Base-by-base conservation (phyloP, 2,888 invertebrate genomes). In the Drosophila ustulata region DNA sequence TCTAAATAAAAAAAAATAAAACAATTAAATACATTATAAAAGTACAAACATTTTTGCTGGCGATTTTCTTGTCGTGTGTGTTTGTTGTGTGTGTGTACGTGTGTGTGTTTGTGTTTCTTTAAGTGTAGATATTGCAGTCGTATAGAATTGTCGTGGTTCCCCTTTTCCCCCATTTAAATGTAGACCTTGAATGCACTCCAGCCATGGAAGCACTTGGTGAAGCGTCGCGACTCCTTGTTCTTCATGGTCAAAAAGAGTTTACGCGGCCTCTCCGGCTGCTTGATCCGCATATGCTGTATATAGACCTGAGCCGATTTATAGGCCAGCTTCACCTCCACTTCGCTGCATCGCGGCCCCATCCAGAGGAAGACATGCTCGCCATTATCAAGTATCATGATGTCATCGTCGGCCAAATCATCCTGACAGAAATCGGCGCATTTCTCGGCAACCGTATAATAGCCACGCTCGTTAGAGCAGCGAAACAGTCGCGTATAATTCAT, bases 301-400 rank as follows among this genome's bases (percentile, higher is more conserved):
- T 99, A 99, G 32, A 99, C 99, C 95, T 98, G 98, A 70, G 98
- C 99, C 71, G 99, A 99, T 93, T 99, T 99, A 92, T 97, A 98
- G 0, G 99, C 98, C 59, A 99, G 94, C 93, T 99, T 99, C 67
- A 99, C 98, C 93, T 99, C 99, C 4, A 99, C 99, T 93, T 99
- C 99, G 65, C 98, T 98, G 90, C 99, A 98, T 83, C 96, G 96
- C 62, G 98, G 96, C 8, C 99, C 99, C 61, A 99, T 94, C 99
- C 99, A 99, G 58, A 99, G 94, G 93, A 98, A 99, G 62, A 99
- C 98, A 93, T 98, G 98, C 87, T 98, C 97, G 3, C 99, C 99
- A 91, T 98, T 99, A 93, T 99, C 99, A 80, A 99, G 93, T 80
- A 99, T 98, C 99, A 99, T 99, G 39, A 99, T 99, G 92, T 99